Evolutionary conservation across 2,797 vertebrate genomes (phyloP).

Genomic region (Petrocephalus schoutedeni): DNA sequence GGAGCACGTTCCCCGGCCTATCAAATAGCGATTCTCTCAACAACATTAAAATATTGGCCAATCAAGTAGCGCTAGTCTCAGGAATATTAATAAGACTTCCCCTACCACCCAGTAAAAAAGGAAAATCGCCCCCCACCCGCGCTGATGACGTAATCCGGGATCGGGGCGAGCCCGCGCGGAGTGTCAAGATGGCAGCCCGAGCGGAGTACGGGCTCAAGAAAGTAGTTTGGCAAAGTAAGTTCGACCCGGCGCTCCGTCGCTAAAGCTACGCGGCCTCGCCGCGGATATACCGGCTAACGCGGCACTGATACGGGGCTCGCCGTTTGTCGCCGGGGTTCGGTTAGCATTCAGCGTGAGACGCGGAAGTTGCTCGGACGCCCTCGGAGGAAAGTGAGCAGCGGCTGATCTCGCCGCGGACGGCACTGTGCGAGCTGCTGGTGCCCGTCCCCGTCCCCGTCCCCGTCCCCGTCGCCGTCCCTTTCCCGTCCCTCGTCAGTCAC

Average conservation of each 20-base stretch:
- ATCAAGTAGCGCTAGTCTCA: no score
- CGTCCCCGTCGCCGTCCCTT: background rate
- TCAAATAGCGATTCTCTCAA: no score
- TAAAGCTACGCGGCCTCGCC: background rate
- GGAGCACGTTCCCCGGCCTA: no score
- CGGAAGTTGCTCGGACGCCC: background rate
- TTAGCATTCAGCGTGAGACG: background rate
- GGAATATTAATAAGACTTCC: no score
- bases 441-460: background rate
- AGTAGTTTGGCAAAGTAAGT: constrained; percentile 76
- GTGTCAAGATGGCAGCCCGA: constrained; percentile 65
- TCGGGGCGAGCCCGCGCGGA: constrained; percentile 36
- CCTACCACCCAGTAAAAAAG: no score
- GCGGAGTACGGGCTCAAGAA: constrained; percentile 62
- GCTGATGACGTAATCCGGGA: constrained; percentile 38
- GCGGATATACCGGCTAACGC: background rate
- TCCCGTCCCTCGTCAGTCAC: background rate
- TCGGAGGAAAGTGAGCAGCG: background rate
- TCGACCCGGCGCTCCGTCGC: background rate
- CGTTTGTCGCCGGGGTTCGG: background rate
- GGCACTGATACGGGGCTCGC: no score
- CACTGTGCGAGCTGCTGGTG: background rate
- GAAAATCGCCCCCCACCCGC: background rate
- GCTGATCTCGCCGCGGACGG: background rate
- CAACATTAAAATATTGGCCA: no score